Evolutionary conservation across 2,888 invertebrate species (phyloP).

Genomic region (Palloptera scutellata): DNA sequence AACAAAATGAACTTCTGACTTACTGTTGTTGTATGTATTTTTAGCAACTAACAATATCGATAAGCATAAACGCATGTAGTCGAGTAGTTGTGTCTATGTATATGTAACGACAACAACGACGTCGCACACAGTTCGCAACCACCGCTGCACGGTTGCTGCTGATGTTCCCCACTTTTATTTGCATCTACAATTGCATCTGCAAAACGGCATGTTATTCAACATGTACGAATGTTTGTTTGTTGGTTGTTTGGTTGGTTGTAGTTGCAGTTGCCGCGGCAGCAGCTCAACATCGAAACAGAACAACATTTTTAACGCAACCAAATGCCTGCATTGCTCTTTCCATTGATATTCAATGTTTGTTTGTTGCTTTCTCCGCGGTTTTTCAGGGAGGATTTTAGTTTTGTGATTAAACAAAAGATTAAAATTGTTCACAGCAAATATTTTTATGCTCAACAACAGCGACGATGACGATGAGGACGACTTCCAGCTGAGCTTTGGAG

Average conservation of each 20-base stretch:
- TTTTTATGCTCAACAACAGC: background rate
- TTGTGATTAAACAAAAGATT: constrained; percentile 32
- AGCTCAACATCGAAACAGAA: constrained; percentile 6
- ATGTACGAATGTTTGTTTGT: background rate
- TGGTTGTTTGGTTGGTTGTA: constrained; percentile 1
- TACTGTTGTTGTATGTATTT: too few relatives aligned
- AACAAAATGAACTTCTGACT: too few relatives aligned
- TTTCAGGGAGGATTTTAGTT: background rate
- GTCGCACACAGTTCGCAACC: constrained; percentile 22
- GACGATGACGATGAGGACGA: constrained; percentile 6
- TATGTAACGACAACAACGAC: too few relatives aligned
- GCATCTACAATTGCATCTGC: constrained; percentile 20
- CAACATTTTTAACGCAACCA: constrained; percentile 30
- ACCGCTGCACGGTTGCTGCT: background rate
- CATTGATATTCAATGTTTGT: background rate
- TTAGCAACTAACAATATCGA: too few relatives aligned
- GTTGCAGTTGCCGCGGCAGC: constrained; percentile 11
- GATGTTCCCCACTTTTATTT: constrained; percentile 18
- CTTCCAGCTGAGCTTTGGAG: constrained; percentile 29
- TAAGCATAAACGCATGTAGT: too few relatives aligned
- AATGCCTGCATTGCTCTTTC: constrained; percentile 4
- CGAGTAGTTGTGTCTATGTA: too few relatives aligned
- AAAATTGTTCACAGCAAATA: constrained; percentile 23
- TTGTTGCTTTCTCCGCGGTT: too few relatives aligned
- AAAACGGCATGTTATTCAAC: constrained; percentile 24